Evolutionary conservation across 2,797 vertebrate genomes (phyloP), one percentile per base, ranked within the genome.

Genomic region (Pseudocheirus occidentalis): DNA sequence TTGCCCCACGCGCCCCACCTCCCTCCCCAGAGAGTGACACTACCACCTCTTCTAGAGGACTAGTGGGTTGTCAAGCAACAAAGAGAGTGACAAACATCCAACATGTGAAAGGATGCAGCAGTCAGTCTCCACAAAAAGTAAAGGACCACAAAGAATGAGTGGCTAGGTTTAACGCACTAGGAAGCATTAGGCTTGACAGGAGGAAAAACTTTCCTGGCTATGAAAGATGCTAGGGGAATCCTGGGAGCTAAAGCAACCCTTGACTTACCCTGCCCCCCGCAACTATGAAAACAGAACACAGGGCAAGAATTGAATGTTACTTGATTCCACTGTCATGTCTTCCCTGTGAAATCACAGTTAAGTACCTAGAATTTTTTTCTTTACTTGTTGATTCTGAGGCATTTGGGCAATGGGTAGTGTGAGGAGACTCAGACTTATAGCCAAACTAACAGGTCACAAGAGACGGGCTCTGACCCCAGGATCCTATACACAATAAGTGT

Each of bases 11-110:
- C 95, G 14, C 31, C 34, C 40, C 54, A 62, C 16, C 18, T 50
- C 92, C 53, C 50, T 50, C 89, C 58, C 93, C 96, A 96, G 95
- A 59, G 52, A 95, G 94, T 24, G 90, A 95, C 27, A 91, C 10
- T 93, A 91, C 16, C 66, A 53, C 18, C n/a, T 34, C 57, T 90
- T 31, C 21, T 55, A n/a, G 40, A 94, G 18, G 28, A 55, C 53
- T 95, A 91, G 55, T 11, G 4, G 89, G 87, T 89, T 92, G 14
- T 56, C 57, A n/a, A 92, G 52, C 52, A 93, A 94, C 54, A 28
- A 28, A 91, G 24, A 90, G 29, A 89, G 57, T 92, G 52, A 93
- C 90, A 9, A 91, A 21, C 34, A 62, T 1, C 12, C 59, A 16
- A 62, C 14, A 34, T 34, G 59, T 13, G 13, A 59, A 62, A 16